These are phyloP conservation scores for Bombus consobrinus DNA, from an alignment of 1,140 invertebrate genomes.

Conservation along the genomic window DNA sequence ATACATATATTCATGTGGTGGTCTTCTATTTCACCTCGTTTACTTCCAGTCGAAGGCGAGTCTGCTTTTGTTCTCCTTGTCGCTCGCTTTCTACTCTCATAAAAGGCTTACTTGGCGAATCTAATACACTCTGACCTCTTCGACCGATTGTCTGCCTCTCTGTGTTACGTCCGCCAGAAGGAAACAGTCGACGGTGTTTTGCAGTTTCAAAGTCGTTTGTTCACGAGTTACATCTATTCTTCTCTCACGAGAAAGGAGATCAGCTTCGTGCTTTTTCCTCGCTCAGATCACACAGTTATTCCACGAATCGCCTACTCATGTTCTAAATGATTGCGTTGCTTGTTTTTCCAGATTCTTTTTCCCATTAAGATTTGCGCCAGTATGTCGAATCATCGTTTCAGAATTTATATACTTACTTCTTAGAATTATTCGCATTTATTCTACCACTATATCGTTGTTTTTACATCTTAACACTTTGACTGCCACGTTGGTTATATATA, in stretches of 20 bases:
- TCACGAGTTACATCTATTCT: slow-evolving; percentile 12
- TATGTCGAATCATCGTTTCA: too few species aligned
- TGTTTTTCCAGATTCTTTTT: background rate
- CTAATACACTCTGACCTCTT: slow-evolving; percentile 57
- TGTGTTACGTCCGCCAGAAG: background rate
- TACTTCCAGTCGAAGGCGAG: slow-evolving; percentile 30
- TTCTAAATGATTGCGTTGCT: background rate
- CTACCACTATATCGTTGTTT: too few species aligned
- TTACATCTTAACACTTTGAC: too few species aligned
- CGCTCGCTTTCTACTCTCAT: slow-evolving; percentile 40
- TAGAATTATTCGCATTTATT: too few species aligned
- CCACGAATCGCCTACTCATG: background rate
- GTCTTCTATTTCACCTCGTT: slow-evolving; percentile 24
- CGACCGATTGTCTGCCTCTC: slow-evolving; percentile 22
- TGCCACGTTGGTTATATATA: too few species aligned
- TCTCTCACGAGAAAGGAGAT: background rate
- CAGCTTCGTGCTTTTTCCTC: background rate
- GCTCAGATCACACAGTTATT: background rate
- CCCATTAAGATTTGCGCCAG: background rate
- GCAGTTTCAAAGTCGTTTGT: slow-evolving; percentile 22
- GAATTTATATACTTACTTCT: too few species aligned
- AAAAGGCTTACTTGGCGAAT: slow-evolving; percentile 64
- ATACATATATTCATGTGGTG: background rate
- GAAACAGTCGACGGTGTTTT: slow-evolving; percentile 2
- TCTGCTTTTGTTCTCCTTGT: slow-evolving; percentile 45